Evolutionary conservation across 2,113 vertebrate species (phyloP).

Genomic region (Crotophaga sulcirostris): DNA sequence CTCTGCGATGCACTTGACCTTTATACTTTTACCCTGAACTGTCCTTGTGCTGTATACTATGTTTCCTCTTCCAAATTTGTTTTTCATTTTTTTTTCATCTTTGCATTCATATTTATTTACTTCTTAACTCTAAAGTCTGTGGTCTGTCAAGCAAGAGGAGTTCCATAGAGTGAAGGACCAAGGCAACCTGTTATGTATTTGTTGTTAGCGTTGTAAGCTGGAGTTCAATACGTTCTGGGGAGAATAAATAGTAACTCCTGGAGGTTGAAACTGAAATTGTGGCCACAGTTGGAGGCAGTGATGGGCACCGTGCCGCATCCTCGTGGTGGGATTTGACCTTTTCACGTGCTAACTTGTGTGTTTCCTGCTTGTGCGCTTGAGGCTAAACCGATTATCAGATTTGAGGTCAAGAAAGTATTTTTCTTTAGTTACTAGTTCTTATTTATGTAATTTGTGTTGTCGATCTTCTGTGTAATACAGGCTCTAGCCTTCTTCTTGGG

Average conservation of each 20-base stretch:
- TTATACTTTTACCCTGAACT: background rate
- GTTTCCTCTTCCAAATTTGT: background rate
- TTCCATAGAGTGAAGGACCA: background rate
- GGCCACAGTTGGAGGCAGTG: accelerated
- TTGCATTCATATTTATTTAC: background rate
- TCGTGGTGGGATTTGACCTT: background rate
- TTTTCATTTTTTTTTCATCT: background rate
- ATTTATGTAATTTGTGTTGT: accelerated
- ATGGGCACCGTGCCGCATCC: background rate
- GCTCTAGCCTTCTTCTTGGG: background rate
- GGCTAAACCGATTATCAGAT: background rate
- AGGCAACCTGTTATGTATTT: accelerated
- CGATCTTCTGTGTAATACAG: background rate
- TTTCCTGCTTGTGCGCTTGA: too few species aligned
- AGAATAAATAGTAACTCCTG: background rate
- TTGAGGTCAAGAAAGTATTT: background rate
- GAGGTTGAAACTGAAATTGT: background rate
- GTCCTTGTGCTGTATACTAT: accelerated
- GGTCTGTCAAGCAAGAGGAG: background rate
- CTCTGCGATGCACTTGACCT: background rate
- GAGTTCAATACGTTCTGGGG: background rate
- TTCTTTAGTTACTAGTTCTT: background rate
- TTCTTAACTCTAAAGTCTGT: background rate
- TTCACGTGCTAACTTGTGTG: accelerated
- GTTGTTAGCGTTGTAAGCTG: background rate